Percentiles rank a stretch among this genome's conserved stretches.
Conservation (phyloP, 2,888 invertebrate species). For the Cryptocephalus moraei region DNA sequence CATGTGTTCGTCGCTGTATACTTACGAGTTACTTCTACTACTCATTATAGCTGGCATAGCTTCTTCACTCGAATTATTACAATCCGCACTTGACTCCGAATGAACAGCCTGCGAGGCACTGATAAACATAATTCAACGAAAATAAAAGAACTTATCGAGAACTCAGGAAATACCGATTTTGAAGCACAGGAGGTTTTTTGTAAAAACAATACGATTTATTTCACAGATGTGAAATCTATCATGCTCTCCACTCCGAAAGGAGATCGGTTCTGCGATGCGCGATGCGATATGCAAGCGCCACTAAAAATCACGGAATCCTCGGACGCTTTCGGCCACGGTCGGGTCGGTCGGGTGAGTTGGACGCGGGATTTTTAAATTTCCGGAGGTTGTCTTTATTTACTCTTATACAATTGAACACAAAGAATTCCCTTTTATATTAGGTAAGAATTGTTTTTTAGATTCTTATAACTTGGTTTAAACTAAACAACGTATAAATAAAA, state of each 20-base stretch:
- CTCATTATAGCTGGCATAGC: conserved; percentile 38
- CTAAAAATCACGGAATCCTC: too few relatives aligned
- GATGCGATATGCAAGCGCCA: too few relatives aligned
- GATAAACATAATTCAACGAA: conserved; percentile 39
- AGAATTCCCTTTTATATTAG: too few relatives aligned
- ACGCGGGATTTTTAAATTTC: too few relatives aligned
- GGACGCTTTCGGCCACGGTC: too few relatives aligned
- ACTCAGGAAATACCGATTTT: not conserved
- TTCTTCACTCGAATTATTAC: conserved; percentile 30
- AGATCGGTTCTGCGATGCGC: not conserved
- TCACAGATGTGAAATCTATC: not conserved
- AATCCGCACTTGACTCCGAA: conserved; percentile 31
- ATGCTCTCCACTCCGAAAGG: not conserved
- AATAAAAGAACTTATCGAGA: not conserved
- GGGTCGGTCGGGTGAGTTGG: too few relatives aligned
- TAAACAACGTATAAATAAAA: too few relatives aligned
- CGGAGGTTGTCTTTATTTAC: too few relatives aligned
- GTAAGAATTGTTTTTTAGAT: too few relatives aligned
- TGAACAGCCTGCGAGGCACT: conserved; percentile 36
- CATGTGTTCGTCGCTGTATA: conserved; percentile 10
- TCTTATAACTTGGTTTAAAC: too few relatives aligned
- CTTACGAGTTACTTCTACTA: conserved; percentile 31
- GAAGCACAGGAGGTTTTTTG: not conserved
- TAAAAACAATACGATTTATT: not conserved
- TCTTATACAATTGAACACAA: too few relatives aligned